phyloP scores from a whole-genome alignment of 37 sponge, comb jelly and placozoan genomes.

The Dysidea cf. avara region DNA sequence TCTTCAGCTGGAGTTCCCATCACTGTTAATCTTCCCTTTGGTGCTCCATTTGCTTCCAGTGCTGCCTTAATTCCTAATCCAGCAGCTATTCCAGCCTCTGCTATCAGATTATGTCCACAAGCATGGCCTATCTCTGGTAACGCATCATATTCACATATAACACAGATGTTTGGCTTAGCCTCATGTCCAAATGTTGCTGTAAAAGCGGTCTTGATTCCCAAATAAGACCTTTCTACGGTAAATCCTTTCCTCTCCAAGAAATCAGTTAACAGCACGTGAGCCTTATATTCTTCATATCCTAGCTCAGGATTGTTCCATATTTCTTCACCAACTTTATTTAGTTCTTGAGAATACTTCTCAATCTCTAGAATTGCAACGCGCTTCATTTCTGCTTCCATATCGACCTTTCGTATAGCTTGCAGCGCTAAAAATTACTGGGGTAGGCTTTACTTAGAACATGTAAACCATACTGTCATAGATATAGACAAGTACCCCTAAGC shows the following conservation, averaged over 20 bases:
- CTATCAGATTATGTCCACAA: constrained; percentile 88
- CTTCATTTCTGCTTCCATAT: no score
- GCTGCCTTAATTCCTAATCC: constrained; percentile 59
- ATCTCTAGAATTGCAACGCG: no score
- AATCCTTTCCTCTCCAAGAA: constrained; percentile 80
- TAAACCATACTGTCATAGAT: no score
- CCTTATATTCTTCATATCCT: constrained; percentile 67
- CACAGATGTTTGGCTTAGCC: constrained; percentile 54
- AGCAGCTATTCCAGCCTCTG: constrained; percentile 80
- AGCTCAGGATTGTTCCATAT: constrained; percentile 79
- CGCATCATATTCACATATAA: constrained; percentile 87
- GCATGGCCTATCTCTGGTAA: constrained; percentile 87
- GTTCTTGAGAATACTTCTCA: no score
- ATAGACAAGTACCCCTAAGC: no score
- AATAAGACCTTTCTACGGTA: constrained; percentile 55
- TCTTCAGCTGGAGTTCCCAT: constrained; percentile 96
- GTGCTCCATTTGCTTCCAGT: constrained; percentile 36
- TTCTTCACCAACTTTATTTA: constrained; percentile 33
- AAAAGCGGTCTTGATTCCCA: constrained; percentile 82
- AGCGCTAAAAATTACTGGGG: no score
- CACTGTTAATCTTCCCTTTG: constrained; percentile 59
- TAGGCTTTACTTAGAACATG: no score
- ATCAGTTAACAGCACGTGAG: constrained; percentile 64
- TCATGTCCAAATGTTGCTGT: constrained; percentile 65
- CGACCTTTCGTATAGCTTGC: no score